Conservation (phyloP, 1,140 invertebrate genomes). For the Anastrepha obliqua region DNA sequence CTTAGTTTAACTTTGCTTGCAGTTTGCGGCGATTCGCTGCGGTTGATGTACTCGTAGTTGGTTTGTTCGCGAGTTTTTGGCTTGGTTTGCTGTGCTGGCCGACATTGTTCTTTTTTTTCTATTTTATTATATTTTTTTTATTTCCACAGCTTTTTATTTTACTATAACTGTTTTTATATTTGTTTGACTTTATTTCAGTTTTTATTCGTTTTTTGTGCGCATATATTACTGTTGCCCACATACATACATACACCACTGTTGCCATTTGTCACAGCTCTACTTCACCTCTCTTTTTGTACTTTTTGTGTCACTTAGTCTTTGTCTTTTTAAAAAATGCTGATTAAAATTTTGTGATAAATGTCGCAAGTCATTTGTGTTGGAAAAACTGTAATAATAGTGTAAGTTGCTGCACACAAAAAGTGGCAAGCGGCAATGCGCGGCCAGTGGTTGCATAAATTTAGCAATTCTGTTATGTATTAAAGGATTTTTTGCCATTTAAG, state of each 20-base stretch:
- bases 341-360: conserved; percentile 2
- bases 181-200: background rate
- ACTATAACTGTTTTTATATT: background rate
- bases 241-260: background rate
- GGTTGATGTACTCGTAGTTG: background rate
- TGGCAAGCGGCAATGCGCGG: background rate
- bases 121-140: background rate
- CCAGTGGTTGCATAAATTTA: background rate
- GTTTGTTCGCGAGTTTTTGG: background rate
- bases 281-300: background rate
- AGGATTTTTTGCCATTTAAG: background rate
- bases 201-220: background rate
- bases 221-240: too few species aligned
- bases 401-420: background rate
- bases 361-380: background rate
- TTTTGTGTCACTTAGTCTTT: background rate
- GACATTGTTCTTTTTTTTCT: background rate
- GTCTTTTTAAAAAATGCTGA: background rate
- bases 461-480: background rate
- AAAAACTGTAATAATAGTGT: background rate
- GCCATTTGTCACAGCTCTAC: background rate
- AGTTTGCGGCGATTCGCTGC: conserved; percentile 10
- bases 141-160: background rate
- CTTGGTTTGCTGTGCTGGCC: background rate
- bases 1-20: background rate